Percentiles rank a stretch among this genome's conserved stretches.
Conservation (phyloP, 2,888 invertebrate species). For the Prosapia bicincta region DNA sequence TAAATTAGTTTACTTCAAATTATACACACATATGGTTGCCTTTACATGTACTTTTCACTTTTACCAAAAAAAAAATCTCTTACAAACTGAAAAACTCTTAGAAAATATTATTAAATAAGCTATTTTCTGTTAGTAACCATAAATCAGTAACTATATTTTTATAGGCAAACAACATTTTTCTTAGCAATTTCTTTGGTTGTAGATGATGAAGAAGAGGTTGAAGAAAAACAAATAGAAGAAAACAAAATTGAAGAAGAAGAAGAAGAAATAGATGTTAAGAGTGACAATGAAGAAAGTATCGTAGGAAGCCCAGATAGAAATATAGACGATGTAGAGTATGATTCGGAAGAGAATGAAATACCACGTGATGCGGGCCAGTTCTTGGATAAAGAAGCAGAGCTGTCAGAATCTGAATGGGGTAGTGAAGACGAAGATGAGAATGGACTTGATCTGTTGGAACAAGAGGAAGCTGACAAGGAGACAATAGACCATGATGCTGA, state of each 20-base stretch:
- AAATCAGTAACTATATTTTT: no score
- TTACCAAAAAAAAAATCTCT: no score
- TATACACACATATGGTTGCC: no score
- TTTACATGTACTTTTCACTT: no score
- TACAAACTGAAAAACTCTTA: no score
- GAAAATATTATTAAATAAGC: no score
- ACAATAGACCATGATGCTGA: conserved; percentile 75
- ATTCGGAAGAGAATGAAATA: conserved; percentile 81
- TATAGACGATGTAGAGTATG: conserved; percentile 59
- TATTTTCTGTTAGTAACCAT: no score
- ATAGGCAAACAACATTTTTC: no score
- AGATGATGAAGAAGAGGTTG: conserved; percentile 47
- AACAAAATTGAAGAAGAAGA: conserved; percentile 21
- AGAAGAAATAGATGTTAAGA: neutral
- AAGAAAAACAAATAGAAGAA: conserved; percentile 37
- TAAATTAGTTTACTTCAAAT: no score
- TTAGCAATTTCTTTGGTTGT: no score
- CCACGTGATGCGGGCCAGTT: conserved; percentile 64
- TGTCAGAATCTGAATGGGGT: conserved; percentile 88
- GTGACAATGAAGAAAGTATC: conserved; percentile 18
- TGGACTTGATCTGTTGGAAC: conserved; percentile 70
- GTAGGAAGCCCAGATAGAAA: conserved; percentile 23
- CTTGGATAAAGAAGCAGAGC: conserved; percentile 86
- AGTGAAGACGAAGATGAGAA: conserved; percentile 86
- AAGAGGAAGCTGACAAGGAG: conserved; percentile 82